Conservation (phyloP, 2,113 vertebrate genomes). For the Solea solea region DNA sequence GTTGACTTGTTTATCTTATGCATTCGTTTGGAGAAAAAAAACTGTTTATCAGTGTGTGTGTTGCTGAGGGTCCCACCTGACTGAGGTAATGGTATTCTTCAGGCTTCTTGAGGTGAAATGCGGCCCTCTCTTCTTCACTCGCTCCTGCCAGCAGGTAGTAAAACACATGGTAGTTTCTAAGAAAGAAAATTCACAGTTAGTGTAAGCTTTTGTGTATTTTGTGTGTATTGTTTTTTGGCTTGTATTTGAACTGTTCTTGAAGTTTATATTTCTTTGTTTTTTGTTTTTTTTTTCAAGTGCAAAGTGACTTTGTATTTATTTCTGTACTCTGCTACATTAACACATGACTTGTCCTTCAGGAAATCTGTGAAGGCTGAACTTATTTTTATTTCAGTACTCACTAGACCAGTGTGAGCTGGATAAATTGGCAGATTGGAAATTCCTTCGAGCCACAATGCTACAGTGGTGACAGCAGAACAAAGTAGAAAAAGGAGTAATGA, state of each 20-base stretch:
- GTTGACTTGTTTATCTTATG: no score
- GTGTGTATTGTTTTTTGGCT: no score
- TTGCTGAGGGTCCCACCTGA: constrained; percentile 84
- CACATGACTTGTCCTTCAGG: no score
- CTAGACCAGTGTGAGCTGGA: no score
- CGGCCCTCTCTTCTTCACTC: constrained; percentile 91
- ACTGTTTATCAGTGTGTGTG: not conserved
- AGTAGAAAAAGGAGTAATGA: not conserved
- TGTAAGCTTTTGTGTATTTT: no score
- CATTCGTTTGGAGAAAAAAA: not conserved
- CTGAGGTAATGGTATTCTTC: constrained; percentile 99
- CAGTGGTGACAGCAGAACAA: not conserved
- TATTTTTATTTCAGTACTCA: no score
- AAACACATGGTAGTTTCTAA: constrained; percentile 99
- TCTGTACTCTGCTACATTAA: no score
- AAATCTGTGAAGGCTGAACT: no score
- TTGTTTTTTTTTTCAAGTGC: no score
- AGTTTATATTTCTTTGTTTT: no score
- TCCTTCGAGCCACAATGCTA: not conserved
- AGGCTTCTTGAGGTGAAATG: constrained; percentile 94
- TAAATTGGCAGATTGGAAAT: not conserved
- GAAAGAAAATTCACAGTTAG: not conserved
- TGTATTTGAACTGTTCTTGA: no score
- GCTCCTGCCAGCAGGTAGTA: constrained; percentile 99
- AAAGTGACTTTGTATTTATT: no score